Conservation (phyloP, 2,888 invertebrate genomes). For the Chymomyza amoena region DNA sequence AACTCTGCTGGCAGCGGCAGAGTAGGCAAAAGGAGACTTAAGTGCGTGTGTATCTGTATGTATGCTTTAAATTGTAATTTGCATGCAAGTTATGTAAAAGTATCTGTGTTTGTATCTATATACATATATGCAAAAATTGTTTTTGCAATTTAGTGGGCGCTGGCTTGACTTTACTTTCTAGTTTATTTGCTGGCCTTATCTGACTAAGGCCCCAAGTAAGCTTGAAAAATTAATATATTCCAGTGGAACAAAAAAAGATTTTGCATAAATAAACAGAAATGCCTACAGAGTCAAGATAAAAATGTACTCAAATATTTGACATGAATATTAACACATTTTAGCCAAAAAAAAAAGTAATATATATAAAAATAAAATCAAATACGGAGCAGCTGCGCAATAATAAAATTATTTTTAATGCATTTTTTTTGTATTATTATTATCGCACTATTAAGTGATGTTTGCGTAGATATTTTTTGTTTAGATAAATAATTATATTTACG, state of each 20-base stretch:
- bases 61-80: not conserved
- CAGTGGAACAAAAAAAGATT: not conserved
- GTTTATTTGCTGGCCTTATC: not conserved
- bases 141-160: slow-evolving; percentile 7
- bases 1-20: not conserved
- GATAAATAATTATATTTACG: too few species aligned
- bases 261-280: not conserved
- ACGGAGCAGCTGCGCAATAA: not conserved
- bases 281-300: not conserved
- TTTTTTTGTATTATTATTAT: not conserved
- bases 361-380: not conserved
- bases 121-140: slow-evolving; percentile 24
- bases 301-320: not conserved
- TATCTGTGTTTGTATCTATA: slow-evolving; percentile 1
- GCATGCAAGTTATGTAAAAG: not conserved
- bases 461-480: too few species aligned
- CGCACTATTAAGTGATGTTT: too few species aligned
- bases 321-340: not conserved
- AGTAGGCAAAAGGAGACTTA: not conserved
- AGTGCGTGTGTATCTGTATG: not conserved
- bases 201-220: not conserved
- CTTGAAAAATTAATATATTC: not conserved
- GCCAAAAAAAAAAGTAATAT: not conserved
- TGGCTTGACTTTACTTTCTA: not conserved
- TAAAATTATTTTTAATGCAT: not conserved